Base-by-base conservation (phyloP, 2,888 invertebrate species). In the Orthonychiurus folsomi region DNA sequence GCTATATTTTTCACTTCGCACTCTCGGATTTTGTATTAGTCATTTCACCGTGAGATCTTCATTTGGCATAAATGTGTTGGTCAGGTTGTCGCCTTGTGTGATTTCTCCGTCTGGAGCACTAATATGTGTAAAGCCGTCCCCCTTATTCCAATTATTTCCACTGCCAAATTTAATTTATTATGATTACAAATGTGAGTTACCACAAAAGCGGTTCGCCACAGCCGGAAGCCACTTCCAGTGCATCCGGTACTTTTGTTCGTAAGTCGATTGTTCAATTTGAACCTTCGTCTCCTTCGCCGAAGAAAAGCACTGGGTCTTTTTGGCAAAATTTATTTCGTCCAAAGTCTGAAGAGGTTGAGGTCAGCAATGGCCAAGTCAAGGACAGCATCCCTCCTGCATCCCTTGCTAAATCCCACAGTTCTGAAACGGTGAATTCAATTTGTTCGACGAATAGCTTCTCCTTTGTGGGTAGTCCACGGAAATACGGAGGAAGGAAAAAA, bases 351-450 rank as follows among this genome's bases (percentile, higher is more conserved):
- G 3, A 25, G n/a, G n/a, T 25, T 12, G 9, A 2, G 2, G 55
- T 9, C 18, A 25, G 18, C 25, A 20, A 3, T 5, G n/a, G 20
- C 52, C 3, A 52, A 20, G 52, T 5, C 3, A n/a, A 52, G n/a
- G n/a, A 15, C 53, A 21, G 15, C 15, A 25, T 5, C 9, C 9
- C 20, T 5, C 5, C 18, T n/a, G 25, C 5, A 9, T 23, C 5
- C 9, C 18, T 25, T 3, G 12, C 3, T 26, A 25, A 27, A n/a
- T 62, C 66, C 0, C 25, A 63, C 1, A 68, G 68, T 48, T 64
- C 59, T 54, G 73, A 73, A 60, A 70, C 69, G 50, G 63, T 73
- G 3, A 73, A 73, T 58, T 68, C 70, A 5, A 65, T 70, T 24
- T 50, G 64, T 20, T 70, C 69, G 26, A 68, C 67, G 23, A 63